These are phyloP conservation scores for Sarcophaga bullata DNA, from an alignment of 1,140 invertebrate species.

Conservation along the genomic window DNA sequence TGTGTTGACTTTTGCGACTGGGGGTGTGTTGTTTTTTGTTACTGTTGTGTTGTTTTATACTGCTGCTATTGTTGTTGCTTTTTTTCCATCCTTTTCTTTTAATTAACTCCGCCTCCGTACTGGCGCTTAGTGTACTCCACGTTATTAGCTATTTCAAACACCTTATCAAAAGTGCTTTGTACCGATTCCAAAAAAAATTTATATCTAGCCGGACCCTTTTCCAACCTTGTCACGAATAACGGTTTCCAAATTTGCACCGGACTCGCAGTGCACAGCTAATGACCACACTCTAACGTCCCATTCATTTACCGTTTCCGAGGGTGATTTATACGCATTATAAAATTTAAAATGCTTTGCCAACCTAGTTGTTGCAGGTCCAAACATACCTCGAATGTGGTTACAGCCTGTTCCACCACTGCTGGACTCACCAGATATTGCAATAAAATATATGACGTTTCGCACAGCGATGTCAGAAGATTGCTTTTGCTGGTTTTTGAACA, in stretches of 20 bases:
- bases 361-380: conserved; percentile 23
- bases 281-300: conserved; percentile 51
- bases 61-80: not conserved
- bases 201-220: conserved; percentile 57
- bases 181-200: conserved; percentile 65
- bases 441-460: conserved; percentile 33
- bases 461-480: conserved; percentile 20
- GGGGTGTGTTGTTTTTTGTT: conserved; percentile 7
- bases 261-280: conserved; percentile 52
- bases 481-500: too few relatives aligned
- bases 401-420: not conserved
- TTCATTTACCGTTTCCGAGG: conserved; percentile 19
- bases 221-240: conserved; percentile 50
- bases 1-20: conserved; percentile 48
- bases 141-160: conserved; percentile 50
- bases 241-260: conserved; percentile 50
- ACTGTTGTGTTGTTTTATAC: not conserved
- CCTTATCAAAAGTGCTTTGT: conserved; percentile 50
- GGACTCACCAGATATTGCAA: conserved; percentile 33
- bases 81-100: not conserved
- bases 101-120: conserved; percentile 38
- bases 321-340: too few relatives aligned
- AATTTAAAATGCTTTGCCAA: too few relatives aligned
- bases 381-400: not conserved
- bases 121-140: conserved; percentile 47